Evolutionary conservation across 2,113 vertebrate genomes (phyloP), one percentile per base, ranked within the genome.

Genomic region (Corythornis vintsioides): DNA sequence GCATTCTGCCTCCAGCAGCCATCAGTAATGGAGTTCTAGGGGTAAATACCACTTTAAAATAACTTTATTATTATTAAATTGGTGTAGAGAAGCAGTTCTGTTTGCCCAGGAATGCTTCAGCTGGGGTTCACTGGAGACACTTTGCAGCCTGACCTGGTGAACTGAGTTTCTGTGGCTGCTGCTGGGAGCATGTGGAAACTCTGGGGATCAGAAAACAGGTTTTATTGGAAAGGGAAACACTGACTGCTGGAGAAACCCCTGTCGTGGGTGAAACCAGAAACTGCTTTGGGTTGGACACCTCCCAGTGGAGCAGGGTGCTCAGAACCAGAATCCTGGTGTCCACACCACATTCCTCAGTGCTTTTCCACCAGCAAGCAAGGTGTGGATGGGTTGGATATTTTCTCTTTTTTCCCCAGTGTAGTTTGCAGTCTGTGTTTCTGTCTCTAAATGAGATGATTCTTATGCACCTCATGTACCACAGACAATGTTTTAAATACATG

Each of bases 381-480:
- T 17, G 22, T 50, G 48, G 25, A 26, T 52, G 21, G 47, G 24
- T 47, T 48, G 52, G 52, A 38, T 38, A 38, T 38, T 13, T 9
- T 57, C 8, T 35, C 33, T 86, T 45, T 24, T 0, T 2, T 38
- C 38, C 38, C 38, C 57, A 53, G 64, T 7, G 1, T 4, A 20
- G 45, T 38, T 70, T 69, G 16, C 22, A 60, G 0, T 14, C 52
- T 10, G 3, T 31, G 35, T 73, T 42, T 63, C 66, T 78, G 14
- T 26, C 42, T 55, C 18, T n/a, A 71, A 17, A 74, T 18, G 20
- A 73, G 50, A 10, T 10, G 11, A 2, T 26, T 89, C 43, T 80
- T 42, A 3, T 5, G 26, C 2, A 1, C n/a, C 8, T 20, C 56
- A 2, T 40, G 25, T 25, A 5, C 0, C 1, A 13, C 45, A 77